phyloP scores from a whole-genome alignment of 2,888 invertebrate species.

The Eupithecia tripunctaria region DNA sequence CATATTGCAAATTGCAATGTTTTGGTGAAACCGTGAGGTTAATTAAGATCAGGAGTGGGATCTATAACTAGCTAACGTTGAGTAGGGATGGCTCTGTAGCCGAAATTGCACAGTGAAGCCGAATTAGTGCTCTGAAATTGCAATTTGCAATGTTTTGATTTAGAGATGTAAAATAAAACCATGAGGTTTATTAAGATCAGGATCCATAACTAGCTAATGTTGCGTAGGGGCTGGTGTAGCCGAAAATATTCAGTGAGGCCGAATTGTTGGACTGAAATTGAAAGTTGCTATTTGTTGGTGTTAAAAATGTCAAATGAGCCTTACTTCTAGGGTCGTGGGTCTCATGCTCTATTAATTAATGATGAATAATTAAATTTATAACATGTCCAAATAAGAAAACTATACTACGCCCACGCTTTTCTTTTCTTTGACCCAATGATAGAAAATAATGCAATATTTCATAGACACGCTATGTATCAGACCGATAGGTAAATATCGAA shows the following conservation, averaged over 20 bases:
- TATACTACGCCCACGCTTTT: not conserved
- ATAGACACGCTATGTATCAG: not conserved
- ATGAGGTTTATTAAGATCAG: slow-evolving; percentile 83
- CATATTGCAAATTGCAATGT: too few species aligned
- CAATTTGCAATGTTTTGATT: not conserved
- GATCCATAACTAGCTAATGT: slow-evolving; percentile 69
- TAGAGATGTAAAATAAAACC: slow-evolving; percentile 51
- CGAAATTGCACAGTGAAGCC: slow-evolving; percentile 3
- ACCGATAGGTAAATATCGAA: not conserved
- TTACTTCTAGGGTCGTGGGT: too few species aligned
- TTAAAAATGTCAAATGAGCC: too few species aligned
- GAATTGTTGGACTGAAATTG: not conserved
- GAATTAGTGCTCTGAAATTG: not conserved
- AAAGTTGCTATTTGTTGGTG: not conserved
- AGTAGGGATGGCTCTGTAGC: slow-evolving; percentile 19
- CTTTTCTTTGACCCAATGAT: not conserved
- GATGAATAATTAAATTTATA: not conserved
- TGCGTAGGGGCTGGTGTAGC: slow-evolving; percentile 27
- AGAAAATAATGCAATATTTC: not conserved
- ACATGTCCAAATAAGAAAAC: not conserved
- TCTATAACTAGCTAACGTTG: slow-evolving; percentile 68
- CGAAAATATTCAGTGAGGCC: not conserved
- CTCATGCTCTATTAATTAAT: not conserved
- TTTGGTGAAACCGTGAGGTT: too few species aligned
- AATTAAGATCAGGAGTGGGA: slow-evolving; percentile 79